Base-by-base conservation (phyloP, 2,888 invertebrate species). In the Xanthorhoe designata region DNA sequence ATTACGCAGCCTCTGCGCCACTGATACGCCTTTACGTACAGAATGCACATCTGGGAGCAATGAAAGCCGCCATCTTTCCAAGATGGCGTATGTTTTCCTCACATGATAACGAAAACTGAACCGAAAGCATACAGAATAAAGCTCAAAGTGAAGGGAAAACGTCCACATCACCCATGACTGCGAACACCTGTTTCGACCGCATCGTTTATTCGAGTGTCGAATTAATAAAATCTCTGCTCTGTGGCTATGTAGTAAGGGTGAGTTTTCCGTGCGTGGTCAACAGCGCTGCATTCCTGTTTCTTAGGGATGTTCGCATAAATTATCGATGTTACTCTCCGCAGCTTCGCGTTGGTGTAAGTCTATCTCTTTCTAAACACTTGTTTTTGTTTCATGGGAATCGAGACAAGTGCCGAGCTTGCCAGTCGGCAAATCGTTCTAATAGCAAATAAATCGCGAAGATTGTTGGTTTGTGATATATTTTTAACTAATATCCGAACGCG, bases 241-340 rank as follows among this genome's bases (percentile, higher is more conserved):
- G 75, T 50, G 0, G 0, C 0, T 0, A 1, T 0, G 0, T 0
- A 0, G 8, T 82, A 84, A 69, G 73, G 83, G 79, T 63, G 35
- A 65, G 54, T 74, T 79, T 87, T 52, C 62, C 64, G 38, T 71
- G 69, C 4, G 13, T 8, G 24, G 18, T 5, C 2, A 29, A 15
- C 53, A 51, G 69, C 75, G 77, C 81, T 87, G 88, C 91, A 92
- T 91, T 91, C 91, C 87, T 85, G 89, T 85, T 86, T 83, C 81
- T 85, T 91, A 90, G 92, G 91, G 92, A 91, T 92, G 92, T 87
- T 88, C 90, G 91, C 91, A 92, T 92, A 92, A 91, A 91, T 92
- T 92, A 92, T 92, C 90, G 92, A 92, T 90, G 88, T 91, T 89
- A 87, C 90, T 83, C 87, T 90, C 84, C 78, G 83, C 83, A 80